Evolutionary conservation across 2,888 invertebrate genomes (phyloP), one percentile per base, ranked within the genome.

Genomic region (Thymelicus sylvestris): DNA sequence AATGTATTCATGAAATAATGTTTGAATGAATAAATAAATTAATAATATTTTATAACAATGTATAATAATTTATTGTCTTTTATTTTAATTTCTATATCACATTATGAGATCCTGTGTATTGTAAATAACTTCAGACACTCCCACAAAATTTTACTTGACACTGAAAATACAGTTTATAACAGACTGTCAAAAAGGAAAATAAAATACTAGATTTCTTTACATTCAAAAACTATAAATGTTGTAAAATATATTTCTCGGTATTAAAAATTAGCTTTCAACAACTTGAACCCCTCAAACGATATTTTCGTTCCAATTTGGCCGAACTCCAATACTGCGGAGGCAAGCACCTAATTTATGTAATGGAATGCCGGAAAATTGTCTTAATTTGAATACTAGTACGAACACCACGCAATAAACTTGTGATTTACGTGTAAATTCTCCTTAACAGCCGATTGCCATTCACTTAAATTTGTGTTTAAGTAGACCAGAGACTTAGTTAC

Each of bases 261-360:
- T 60, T 67, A 67, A 67, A 60, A 59, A 57, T 66, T 48, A 48
- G 38, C 66, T 60, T 66, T 67, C 48, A 60, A 38, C 60, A 50
- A 59, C 47, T 66, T 38, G 15, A 48, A 38, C 48, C 48, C 13
- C 55, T 50, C 62, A 47, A 50, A 24, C 66, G 66, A 60, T 48
- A 48, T 66, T 67, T 66, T 41, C 66, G 31, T 66, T 55, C 66
- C 60, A 74, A 57, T 74, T 78, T 85, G 85, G 85, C 82, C 60
- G 62, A 15, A 59, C 72, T 78, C 85, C 86, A 86, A 84, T 78
- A 78, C 72, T 19, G 72, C 63, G 72, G 72, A 72, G 71, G 72
- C 77, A 75, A 83, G 80, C 75, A 77, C 79, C 80, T 82, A 83
- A 86, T 86, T 86, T 83, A 86, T 85, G 82, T 79, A 81, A 81